Evolutionary conservation across 23 tunicate genomes (phyloP), one percentile per base, ranked within the genome.

Genomic region (Oikopleura dioica): DNA sequence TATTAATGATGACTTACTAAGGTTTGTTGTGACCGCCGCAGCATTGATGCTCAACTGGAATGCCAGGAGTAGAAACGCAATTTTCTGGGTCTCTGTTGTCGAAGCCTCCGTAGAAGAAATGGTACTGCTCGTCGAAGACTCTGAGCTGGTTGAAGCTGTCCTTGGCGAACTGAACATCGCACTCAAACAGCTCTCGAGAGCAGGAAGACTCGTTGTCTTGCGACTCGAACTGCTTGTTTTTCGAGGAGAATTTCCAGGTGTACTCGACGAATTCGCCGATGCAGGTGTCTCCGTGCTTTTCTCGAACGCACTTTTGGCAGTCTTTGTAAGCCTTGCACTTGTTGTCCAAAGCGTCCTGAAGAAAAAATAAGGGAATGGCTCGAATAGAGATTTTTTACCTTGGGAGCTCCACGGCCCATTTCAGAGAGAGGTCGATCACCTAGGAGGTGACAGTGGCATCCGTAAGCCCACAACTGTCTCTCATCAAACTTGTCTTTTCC

Each of bases 261-360:
- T 63, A 63, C 26, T 63, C 26, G 16, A 23, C 5, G 5, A 16
- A 16, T 63, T 63, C 72, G 29, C 30, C 32, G 29, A 23, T 63
- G 72, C 72, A 63, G 2, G 4, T 28, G 2, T 24, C 32, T 16
- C 72, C 72, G 2, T 63, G 29, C 5, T 23, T 28, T 16, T 16
- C 26, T 63, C 33, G 29, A 21, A 63, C 72, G 26, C 72, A 63
- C 26, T 28, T 63, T 21, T 12, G 72, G 72, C 72, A 63, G 33
- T 63, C 33, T 63, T 63, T 63, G 72, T 63, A 63, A 63, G 33
- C 29, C 32, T 28, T 23, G 72, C 72, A 63, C 26, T 63, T 63
- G 4, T 2, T 28, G 33, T 63, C 72, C 33, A 63, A 28, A 12
- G 5, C 33, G 33, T 63, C 72, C n/a, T n/a, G n/a, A n/a, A n/a